Percentiles rank a stretch among this genome's conserved stretches.
Evolutionary conservation across 1,140 invertebrate species (phyloP).

Genomic region (Cardiocondyla obscurior): DNA sequence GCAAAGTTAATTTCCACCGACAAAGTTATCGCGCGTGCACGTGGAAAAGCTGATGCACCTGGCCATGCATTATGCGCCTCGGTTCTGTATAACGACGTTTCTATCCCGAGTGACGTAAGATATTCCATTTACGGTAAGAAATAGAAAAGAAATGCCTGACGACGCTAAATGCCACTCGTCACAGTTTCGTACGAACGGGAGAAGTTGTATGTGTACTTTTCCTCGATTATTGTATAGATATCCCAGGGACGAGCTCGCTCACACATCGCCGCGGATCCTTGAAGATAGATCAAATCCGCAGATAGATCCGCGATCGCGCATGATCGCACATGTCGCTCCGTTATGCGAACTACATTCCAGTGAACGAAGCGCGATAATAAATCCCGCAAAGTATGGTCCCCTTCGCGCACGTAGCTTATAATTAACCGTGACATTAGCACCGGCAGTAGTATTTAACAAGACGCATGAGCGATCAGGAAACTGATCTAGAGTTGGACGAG

Average conservation of each 20-base stretch:
- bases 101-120: slow-evolving; percentile 10
- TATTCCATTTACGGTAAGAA: not conserved
- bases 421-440: not conserved
- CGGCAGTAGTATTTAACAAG: not conserved
- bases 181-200: not conserved
- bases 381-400: not conserved
- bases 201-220: not conserved
- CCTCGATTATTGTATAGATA: not conserved
- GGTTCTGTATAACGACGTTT: slow-evolving; percentile 8
- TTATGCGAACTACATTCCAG: not conserved
- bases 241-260: not conserved
- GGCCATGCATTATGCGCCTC: not conserved
- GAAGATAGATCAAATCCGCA: slow-evolving; percentile 10
- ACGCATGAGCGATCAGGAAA: not conserved
- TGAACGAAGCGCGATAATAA: not conserved
- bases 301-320: not conserved
- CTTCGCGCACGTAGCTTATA: not conserved
- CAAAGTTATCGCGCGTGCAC: not conserved
- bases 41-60: not conserved
- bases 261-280: not conserved
- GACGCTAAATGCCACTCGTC: not conserved
- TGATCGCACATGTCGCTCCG: not conserved
- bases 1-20: not conserved
- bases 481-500: not conserved
- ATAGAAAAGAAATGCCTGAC: not conserved